Evolutionary conservation across 2,113 vertebrate species (phyloP).

Genomic region (Mustelus asterias): DNA sequence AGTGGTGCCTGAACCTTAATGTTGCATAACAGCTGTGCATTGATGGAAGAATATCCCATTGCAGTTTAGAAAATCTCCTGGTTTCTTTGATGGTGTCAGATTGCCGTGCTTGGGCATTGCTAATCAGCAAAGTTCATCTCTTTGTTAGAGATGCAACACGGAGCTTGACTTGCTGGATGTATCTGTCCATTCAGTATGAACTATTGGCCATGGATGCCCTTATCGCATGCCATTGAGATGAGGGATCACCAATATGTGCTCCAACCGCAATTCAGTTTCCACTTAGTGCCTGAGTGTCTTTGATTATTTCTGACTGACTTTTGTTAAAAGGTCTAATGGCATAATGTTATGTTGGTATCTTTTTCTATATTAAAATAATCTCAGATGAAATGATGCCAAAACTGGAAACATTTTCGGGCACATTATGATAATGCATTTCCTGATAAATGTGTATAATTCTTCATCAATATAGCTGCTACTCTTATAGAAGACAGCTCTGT

Average conservation of each 20-base stretch:
- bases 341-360: neutral
- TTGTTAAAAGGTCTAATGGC: neutral
- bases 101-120: too few relatives aligned
- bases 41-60: too few relatives aligned
- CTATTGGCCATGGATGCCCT: neutral
- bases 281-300: neutral
- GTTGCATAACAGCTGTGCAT: too few relatives aligned
- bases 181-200: neutral
- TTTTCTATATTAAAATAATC: neutral
- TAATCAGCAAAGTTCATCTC: too few relatives aligned
- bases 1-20: neutral
- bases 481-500: neutral
- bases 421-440: neutral
- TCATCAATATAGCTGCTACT: neutral
- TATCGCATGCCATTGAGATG: neutral
- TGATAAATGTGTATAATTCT: constrained; percentile 3
- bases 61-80: too few relatives aligned
- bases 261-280: neutral
- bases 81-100: too few relatives aligned
- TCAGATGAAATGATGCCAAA: neutral
- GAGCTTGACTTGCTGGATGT: neutral
- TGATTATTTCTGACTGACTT: neutral
- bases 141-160: neutral
- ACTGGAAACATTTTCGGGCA: neutral
- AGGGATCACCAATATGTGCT: neutral